Conservation (phyloP, 1,140 invertebrate species). For the Cyclargus thomasi region DNA sequence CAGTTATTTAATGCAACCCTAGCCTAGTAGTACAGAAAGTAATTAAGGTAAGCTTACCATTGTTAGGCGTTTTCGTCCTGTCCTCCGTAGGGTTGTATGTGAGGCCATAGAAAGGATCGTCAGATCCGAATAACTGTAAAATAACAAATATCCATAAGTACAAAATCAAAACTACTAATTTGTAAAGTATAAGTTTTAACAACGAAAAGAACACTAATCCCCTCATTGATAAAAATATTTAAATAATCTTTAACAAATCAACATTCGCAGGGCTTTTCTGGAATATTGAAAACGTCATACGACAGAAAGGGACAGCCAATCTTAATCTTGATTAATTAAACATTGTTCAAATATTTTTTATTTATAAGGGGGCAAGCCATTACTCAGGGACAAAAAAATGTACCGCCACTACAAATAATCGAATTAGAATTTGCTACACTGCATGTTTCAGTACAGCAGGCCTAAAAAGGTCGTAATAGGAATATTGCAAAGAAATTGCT, state of each 20-base stretch:
- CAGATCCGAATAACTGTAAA: slow-evolving; percentile 69
- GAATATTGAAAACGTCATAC: too few species aligned
- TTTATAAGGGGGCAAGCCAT: too few species aligned
- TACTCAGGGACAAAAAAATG: background rate
- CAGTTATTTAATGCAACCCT: background rate
- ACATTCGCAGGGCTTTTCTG: too few species aligned
- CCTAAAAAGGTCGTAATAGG: too few species aligned
- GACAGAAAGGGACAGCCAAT: too few species aligned
- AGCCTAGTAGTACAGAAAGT: background rate
- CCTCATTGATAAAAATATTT: too few species aligned
- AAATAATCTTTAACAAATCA: too few species aligned
- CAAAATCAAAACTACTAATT: background rate
- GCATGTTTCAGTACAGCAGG: too few species aligned
- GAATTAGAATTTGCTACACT: background rate
- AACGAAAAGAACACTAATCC: background rate
- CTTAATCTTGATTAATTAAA: too few species aligned
- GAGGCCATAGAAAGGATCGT: slow-evolving; percentile 71
- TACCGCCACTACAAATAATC: background rate
- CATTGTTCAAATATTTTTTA: too few species aligned
- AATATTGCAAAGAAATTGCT: too few species aligned
- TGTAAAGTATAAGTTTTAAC: background rate
- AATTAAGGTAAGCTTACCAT: slow-evolving; percentile 47
- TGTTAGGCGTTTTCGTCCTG: slow-evolving; percentile 47
- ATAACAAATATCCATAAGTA: slow-evolving; percentile 11
- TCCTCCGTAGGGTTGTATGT: slow-evolving; percentile 61